Base-by-base conservation (phyloP, 2,113 vertebrate species). In the Pelecanoides urinatrix region DNA sequence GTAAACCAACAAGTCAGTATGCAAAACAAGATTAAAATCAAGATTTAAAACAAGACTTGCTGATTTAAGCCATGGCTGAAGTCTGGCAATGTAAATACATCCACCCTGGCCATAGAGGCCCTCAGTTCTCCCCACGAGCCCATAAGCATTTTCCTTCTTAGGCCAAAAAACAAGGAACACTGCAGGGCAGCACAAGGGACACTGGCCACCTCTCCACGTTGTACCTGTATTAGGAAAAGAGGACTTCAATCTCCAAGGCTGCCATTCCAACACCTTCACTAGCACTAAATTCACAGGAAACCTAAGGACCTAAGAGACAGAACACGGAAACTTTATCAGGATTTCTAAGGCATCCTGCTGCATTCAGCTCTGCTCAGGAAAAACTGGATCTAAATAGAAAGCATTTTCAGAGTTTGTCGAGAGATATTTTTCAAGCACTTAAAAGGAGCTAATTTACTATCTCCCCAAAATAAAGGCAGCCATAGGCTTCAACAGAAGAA, bases 241-340 rank as follows among this genome's bases (percentile, higher is more conserved):
- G 73, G 94, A 86, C 91, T 97, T 97, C 95, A 96, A 91, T 88
- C 94, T 96, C 96, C 96, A 95, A 94, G 94, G 86, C 67, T 96
- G 96, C 94, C 95, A 96, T 90, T 95, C 94, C 95, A 95, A 74
- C 88, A 96, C 92, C 95, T 97, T 55, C 88, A 95, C 96, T 97
- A 97, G 95, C 91, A 95, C 94, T 97, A 95, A 94, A 96, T 95
- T 94, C 96, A 94, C 94, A 92, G 95, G 96, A 96, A 93, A 83
- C 94, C 93, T 96, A 96, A 95, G 73, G 92, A 96, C 92, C 72
- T 44, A 65, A 93, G 92, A 96, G 86, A 97, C 94, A 96, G 94
- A 97, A 96, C 86, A 95, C 0, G 92, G 95, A 97, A 87, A 95
- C 83, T 94, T 89, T 20, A 88, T 84, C 65, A 96, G 87, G 91